Evolutionary conservation across 1,140 invertebrate genomes (phyloP).

Genomic region (Cotesia vestalis): DNA sequence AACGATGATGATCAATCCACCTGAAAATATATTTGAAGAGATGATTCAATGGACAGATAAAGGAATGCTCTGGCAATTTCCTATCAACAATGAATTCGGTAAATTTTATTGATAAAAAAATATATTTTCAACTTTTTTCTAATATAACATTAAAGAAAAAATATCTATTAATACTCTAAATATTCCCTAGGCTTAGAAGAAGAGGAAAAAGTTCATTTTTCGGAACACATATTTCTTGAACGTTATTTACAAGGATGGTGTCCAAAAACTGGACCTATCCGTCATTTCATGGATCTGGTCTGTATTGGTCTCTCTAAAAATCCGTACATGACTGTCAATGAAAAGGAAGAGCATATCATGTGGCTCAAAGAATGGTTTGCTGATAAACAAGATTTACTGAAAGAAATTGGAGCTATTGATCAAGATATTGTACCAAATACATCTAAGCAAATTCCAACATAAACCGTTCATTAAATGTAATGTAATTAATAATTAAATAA

Average conservation of each 20-base stretch:
- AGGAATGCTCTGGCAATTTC: slow-evolving; percentile 96
- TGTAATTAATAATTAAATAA: no score
- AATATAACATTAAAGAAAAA: slow-evolving; percentile 34
- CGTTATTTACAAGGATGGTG: slow-evolving; percentile 86
- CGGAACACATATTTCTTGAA: slow-evolving; percentile 94
- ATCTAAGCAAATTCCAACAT: slow-evolving; percentile 29
- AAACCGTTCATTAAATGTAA: background rate
- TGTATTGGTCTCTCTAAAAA: slow-evolving; percentile 94
- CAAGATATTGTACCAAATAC: slow-evolving; percentile 31
- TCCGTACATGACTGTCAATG: slow-evolving; percentile 85
- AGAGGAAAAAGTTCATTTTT: slow-evolving; percentile 83
- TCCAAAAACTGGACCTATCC: slow-evolving; percentile 85
- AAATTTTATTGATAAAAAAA: background rate
- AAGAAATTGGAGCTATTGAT: slow-evolving; percentile 69
- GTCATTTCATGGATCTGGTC: slow-evolving; percentile 97
- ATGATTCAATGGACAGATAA: slow-evolving; percentile 94
- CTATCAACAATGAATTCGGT: slow-evolving; percentile 98
- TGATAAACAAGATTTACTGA: slow-evolving; percentile 78
- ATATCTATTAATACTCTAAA: slow-evolving; percentile 42
- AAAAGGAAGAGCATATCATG: slow-evolving; percentile 89
- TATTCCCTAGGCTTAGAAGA: slow-evolving; percentile 74
- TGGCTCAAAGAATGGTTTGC: slow-evolving; percentile 95
- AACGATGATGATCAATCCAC: slow-evolving; percentile 73
- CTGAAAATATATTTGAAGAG: slow-evolving; percentile 90
- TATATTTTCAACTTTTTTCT: slow-evolving; percentile 27